Percentiles rank a stretch among this genome's conserved stretches.
phyloP scores from a whole-genome alignment of 1,140 invertebrate genomes.

The Zaprionus nigranus region DNA sequence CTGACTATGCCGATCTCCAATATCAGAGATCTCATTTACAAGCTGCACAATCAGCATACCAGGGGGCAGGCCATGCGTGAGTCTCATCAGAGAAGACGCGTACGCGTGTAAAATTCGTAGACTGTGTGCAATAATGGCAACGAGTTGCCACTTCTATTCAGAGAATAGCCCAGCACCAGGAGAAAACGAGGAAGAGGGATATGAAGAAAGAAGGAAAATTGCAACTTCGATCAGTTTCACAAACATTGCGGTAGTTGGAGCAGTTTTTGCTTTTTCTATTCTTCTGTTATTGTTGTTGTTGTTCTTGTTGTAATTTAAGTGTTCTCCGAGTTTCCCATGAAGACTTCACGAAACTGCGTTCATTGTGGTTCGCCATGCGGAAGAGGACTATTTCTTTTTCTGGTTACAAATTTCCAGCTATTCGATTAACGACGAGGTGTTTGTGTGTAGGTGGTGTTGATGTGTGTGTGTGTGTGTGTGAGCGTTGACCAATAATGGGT shows the following conservation, averaged over 20 bases:
- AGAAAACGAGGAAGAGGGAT: not conserved
- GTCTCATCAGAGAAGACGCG: constrained; percentile 12
- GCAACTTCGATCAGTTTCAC: constrained; percentile 41
- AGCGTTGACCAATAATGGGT: constrained; percentile 39
- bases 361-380: constrained; percentile 28
- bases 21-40: constrained; percentile 44
- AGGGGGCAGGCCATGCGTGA: constrained; percentile 37
- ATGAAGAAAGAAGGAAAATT: constrained; percentile 11
- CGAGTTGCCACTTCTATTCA: constrained; percentile 10
- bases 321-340: constrained; percentile 22
- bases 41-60: constrained; percentile 27
- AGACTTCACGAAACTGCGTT: constrained; percentile 20
- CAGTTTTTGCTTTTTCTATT: constrained; percentile 1
- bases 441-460: constrained; percentile 16
- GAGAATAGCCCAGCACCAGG: not conserved
- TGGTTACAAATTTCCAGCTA: constrained; percentile 6
- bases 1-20: constrained; percentile 14
- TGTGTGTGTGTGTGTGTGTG: not conserved
- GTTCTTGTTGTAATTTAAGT: constrained; percentile 13
- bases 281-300: not conserved
- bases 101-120: constrained; percentile 21
- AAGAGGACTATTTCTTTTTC: constrained; percentile 19
- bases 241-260: constrained; percentile 34
- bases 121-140: constrained; percentile 8
- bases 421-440: constrained; percentile 27